phyloP scores from a whole-genome alignment of 2,113 vertebrate species.

The Diglossa brunneiventris region DNA sequence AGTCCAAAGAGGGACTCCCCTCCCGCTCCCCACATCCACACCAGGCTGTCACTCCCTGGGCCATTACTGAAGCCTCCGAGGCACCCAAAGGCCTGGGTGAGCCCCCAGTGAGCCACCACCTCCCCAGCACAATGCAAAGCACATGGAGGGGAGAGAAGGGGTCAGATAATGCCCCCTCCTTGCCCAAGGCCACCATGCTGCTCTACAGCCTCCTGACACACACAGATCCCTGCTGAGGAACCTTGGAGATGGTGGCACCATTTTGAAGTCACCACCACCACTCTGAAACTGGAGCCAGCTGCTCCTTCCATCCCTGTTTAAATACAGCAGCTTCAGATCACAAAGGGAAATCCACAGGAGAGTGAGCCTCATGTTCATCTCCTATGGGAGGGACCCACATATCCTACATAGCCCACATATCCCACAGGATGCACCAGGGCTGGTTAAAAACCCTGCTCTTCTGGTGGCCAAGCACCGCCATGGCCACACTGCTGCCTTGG shows the following conservation, averaged over 20 bases:
- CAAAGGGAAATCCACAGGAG: background rate
- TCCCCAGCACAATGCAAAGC: background rate
- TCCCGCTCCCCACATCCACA: background rate
- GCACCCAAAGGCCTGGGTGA: background rate
- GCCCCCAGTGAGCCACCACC: background rate
- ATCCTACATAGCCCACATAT: background rate
- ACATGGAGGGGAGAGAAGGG: background rate
- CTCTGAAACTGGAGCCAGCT: background rate
- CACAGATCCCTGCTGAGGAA: background rate
- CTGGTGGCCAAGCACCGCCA: background rate
- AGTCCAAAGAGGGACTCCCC: background rate
- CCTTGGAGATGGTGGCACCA: accelerated
- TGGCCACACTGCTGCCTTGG: background rate
- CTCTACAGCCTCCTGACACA: background rate
- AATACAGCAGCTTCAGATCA: background rate
- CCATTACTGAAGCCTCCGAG: accelerated
- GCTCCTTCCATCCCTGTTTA: background rate
- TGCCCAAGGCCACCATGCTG: background rate
- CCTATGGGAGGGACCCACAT: accelerated
- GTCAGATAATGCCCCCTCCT: too few relatives aligned
- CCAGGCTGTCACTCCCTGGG: accelerated
- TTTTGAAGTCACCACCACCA: background rate
- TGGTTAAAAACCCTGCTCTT: background rate
- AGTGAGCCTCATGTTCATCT: accelerated
- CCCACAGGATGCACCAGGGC: background rate